Conservation (phyloP, 2,797 vertebrate genomes). For the Simalia tracyae region DNA sequence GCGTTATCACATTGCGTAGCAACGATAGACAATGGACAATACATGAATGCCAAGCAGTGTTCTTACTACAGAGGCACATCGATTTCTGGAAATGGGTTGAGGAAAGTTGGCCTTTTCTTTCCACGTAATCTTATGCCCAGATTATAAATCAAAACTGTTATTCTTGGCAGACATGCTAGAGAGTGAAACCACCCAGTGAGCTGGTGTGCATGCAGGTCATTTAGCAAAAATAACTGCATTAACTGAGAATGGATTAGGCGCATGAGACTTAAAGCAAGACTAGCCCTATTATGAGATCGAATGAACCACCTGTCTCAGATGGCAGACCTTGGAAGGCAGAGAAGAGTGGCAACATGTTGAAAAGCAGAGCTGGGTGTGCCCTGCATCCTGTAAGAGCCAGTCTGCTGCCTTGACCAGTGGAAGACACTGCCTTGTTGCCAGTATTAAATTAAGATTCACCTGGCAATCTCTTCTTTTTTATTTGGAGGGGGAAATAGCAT, state of each 20-base stretch:
- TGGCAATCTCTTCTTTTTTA: background rate
- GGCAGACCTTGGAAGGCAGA: background rate
- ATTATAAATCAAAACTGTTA: background rate
- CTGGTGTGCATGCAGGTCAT: background rate
- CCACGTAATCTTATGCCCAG: background rate
- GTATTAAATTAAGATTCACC: background rate
- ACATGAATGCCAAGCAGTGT: background rate
- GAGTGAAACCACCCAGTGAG: background rate
- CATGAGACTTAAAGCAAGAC: background rate
- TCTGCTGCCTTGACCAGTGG: background rate
- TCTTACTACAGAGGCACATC: background rate
- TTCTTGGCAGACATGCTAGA: background rate
- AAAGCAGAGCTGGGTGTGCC: background rate
- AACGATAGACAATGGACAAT: background rate
- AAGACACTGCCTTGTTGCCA: background rate
- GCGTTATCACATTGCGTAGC: background rate
- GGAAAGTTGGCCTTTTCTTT: background rate
- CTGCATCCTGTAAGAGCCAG: background rate
- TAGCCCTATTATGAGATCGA: background rate
- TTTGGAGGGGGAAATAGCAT: background rate
- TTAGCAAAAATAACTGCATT: background rate
- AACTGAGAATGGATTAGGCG: background rate
- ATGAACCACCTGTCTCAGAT: background rate
- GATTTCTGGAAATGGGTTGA: background rate
- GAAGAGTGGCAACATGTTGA: background rate